A percentile compares a stretch with the other conserved stretches of the same genome.
phyloP scores from a whole-genome alignment of 2,797 vertebrate species.

The Neomorphus geoffroyi region DNA sequence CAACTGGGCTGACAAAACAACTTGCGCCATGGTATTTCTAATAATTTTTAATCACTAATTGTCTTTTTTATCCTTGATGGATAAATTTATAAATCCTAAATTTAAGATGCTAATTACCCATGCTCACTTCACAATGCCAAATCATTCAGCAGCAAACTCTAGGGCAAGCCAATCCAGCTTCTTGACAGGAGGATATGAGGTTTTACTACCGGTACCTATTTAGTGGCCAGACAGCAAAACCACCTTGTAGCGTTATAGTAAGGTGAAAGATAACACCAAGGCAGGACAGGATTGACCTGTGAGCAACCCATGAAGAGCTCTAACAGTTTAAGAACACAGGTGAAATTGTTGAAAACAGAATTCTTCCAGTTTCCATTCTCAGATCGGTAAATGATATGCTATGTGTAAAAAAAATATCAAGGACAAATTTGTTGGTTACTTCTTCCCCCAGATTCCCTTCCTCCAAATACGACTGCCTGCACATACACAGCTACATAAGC shows the following conservation, averaged over 20 bases:
- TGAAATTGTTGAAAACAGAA: neutral
- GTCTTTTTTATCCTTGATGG: neutral
- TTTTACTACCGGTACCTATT: neutral
- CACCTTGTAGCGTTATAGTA: neutral
- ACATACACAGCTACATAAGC: neutral
- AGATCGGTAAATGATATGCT: neutral
- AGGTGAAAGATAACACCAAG: neutral
- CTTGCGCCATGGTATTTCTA: accelerated
- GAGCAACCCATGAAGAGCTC: neutral
- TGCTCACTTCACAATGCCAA: neutral
- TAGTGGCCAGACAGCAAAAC: neutral
- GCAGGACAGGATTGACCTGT: neutral
- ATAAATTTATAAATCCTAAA: neutral
- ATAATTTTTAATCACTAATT: neutral
- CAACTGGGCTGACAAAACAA: neutral
- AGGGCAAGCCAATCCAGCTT: neutral
- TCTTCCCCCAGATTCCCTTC: neutral
- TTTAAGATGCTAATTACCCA: neutral
- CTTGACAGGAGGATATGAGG: neutral
- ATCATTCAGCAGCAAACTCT: neutral
- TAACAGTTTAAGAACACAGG: neutral
- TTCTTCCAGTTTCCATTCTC: neutral
- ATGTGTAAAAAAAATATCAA: neutral
- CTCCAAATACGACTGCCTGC: neutral
- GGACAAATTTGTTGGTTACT: neutral